Evolutionary conservation across 1,140 invertebrate genomes (phyloP).

Genomic region (Episyrphus balteatus): DNA sequence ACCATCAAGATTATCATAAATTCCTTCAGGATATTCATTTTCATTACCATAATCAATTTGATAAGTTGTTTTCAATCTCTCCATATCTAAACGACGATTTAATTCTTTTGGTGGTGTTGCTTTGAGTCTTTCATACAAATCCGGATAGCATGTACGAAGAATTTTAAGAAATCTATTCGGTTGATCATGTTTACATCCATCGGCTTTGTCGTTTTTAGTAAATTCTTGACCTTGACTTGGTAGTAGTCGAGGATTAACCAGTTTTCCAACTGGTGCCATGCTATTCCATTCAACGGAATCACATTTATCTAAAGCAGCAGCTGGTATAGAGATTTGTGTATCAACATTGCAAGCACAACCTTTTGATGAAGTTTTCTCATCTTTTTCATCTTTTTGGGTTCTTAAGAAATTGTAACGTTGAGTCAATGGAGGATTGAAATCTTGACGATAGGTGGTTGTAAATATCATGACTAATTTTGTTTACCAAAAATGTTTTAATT

Average conservation of each 20-base stretch:
- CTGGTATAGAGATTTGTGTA: no score
- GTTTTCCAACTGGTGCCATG: constrained; percentile 29
- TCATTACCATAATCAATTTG: constrained; percentile 42
- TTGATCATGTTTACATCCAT: constrained; percentile 25
- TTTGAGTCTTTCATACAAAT: constrained; percentile 41
- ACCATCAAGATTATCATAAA: constrained; percentile 28
- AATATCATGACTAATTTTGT: no score
- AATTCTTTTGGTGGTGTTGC: constrained; percentile 39
- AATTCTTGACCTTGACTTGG: constrained; percentile 19
- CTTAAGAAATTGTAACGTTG: constrained; percentile 26
- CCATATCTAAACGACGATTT: constrained; percentile 37
- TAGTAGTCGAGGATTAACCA: constrained; percentile 30
- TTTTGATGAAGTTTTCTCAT: not conserved
- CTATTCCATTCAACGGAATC: constrained; percentile 28
- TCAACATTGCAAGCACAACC: no score
- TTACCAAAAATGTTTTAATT: no score
- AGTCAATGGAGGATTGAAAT: constrained; percentile 24
- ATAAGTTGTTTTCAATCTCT: constrained; percentile 44
- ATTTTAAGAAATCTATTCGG: constrained; percentile 33
- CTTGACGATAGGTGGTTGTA: constrained; percentile 27
- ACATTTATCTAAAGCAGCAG: constrained; percentile 10
- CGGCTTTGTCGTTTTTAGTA: constrained; percentile 22
- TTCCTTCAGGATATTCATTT: constrained; percentile 36
- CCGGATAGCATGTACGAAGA: constrained; percentile 36
- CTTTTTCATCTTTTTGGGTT: not conserved